Evolutionary conservation across 2,797 vertebrate genomes (phyloP), one percentile per base, ranked within the genome.

Genomic region (Takifugu rubripes): DNA sequence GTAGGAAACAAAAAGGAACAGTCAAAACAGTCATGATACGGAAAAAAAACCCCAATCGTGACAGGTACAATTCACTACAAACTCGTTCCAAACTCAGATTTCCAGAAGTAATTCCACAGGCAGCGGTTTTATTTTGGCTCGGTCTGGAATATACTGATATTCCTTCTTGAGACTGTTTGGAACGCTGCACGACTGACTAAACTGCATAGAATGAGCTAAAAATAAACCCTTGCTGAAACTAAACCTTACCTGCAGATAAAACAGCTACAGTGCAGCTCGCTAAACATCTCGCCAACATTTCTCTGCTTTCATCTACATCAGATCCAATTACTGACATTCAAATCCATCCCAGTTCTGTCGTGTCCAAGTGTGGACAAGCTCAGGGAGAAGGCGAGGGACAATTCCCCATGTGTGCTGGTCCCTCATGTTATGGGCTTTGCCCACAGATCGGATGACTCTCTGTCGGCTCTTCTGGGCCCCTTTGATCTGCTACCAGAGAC

Each of bases 401-500:
- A 68, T 81, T 83, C 77, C 69, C 67, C 48, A 68, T 54, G 66
- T 74, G 74, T 59, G 59, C 73, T 77, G 74, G 84, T 85, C 79
- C 82, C 56, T 72, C 64, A 68, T 58, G 54, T 83, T 78, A 80
- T 64, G 65, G 75, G 81, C 72, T 64, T 78, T 82, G 84, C 84
- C 81, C 83, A 80, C 78, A 76, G 73, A 88, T 91, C 88, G 87
- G 70, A 83, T 92, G 86, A 84, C 84, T 76, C 65, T 69, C 36
- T 60, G 66, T 64, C 68, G 59, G 72, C 75, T 72, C 77, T 66
- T 73, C 68, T 58, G 24, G 31, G 64, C 59, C 72, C 69, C 77
- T 89, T 86, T 88, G 81, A 88, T 90, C 82, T 72, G 73, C 75
- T 74, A 84, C 63, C 72, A 25, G 66, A 82, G 77, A 31, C 47